Evolutionary conservation across 2,113 vertebrate species (phyloP).

Genomic region (Odontophorus gujanensis): DNA sequence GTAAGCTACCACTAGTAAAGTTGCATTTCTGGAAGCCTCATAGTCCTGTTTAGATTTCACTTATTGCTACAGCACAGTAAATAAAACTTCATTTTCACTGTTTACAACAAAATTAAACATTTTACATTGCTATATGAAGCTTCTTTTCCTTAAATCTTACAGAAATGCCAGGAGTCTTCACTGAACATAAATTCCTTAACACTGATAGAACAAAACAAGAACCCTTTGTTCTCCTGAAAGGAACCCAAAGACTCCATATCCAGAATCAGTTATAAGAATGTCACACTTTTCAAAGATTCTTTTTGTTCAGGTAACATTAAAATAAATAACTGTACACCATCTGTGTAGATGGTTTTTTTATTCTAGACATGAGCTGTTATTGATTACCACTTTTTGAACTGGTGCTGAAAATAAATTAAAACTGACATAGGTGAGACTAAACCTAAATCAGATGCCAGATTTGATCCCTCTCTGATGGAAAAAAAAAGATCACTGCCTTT

Average conservation of each 20-base stretch:
- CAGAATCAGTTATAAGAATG: background rate
- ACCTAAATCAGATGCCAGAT: background rate
- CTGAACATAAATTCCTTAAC: background rate
- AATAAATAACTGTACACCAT: background rate
- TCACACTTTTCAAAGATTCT: background rate
- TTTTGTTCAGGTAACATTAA: background rate
- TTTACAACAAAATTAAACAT: background rate
- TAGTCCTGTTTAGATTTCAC: background rate
- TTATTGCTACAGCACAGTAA: constrained; percentile 1
- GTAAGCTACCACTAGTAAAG: background rate
- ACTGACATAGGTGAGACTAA: background rate
- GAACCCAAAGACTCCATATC: background rate
- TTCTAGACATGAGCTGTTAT: background rate
- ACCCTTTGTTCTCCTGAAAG: background rate
- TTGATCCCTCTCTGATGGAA: background rate
- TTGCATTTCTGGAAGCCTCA: background rate
- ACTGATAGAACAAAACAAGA: background rate
- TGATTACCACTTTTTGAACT: background rate
- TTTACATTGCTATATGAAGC: background rate
- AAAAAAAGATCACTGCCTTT: background rate
- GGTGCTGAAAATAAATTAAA: background rate
- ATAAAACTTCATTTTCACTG: constrained; percentile 19
- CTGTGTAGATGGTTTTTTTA: background rate
- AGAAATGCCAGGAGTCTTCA: constrained; percentile 20
- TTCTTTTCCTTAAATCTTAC: background rate